phyloP scores from a whole-genome alignment of 2,797 vertebrate species.

The Falco rusticolus region DNA sequence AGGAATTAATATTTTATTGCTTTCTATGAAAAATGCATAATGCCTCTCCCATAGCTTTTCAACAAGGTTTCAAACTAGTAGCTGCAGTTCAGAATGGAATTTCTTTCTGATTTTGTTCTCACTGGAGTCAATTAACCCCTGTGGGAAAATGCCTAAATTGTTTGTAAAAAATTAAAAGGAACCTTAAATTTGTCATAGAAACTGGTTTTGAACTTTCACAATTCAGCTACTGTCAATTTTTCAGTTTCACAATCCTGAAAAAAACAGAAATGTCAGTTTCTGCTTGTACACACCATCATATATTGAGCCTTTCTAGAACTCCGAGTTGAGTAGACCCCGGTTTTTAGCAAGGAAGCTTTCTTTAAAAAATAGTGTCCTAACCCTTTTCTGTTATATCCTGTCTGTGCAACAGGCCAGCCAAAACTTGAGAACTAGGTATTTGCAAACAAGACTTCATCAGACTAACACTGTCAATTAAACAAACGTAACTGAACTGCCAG shows the following conservation, averaged over 20 bases:
- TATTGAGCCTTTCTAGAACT: neutral
- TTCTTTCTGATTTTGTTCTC: neutral
- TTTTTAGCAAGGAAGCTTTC: neutral
- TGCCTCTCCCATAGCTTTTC: conserved; percentile 24
- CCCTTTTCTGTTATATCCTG: neutral
- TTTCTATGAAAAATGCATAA: conserved; percentile 79
- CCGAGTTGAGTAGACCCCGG: neutral
- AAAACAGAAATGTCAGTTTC: neutral
- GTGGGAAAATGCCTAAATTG: neutral
- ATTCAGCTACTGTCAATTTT: neutral
- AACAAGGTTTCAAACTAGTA: conserved; percentile 45
- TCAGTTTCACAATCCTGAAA: neutral
- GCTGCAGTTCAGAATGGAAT: neutral
- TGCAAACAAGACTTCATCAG: neutral
- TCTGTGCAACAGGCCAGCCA: neutral
- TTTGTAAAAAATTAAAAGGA: neutral
- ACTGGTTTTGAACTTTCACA: neutral
- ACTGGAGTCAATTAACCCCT: neutral
- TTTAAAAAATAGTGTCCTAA: neutral
- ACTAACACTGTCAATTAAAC: neutral
- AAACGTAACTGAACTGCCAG: neutral
- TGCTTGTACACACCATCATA: neutral
- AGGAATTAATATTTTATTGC: conserved; percentile 76
- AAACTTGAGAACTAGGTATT: neutral
- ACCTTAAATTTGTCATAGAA: neutral